A percentile compares a stretch with the other conserved stretches of the same genome.
Conservation (phyloP, 2,797 vertebrate genomes). For the Carduelis carduelis region DNA sequence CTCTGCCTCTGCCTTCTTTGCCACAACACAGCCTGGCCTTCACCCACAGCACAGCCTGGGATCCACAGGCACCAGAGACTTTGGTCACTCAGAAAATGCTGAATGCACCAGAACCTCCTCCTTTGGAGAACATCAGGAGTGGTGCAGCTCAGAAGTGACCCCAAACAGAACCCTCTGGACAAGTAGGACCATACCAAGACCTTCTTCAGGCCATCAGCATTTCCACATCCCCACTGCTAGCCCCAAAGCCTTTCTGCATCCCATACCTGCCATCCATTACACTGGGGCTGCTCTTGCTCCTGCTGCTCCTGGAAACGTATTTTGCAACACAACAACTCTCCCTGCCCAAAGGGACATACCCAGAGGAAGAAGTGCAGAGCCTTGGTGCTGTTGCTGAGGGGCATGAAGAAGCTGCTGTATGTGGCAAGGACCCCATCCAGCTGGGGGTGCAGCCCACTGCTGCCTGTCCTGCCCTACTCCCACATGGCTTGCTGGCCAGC, state of each 20-base stretch:
- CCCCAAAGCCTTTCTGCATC: background rate
- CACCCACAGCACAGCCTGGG: background rate
- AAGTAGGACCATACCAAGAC: background rate
- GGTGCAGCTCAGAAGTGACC: background rate
- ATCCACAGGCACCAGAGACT: background rate
- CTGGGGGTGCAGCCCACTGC: background rate
- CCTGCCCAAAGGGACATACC: conserved; percentile 54
- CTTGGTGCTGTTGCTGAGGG: conserved; percentile 81
- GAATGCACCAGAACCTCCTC: background rate
- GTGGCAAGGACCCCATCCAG: conserved; percentile 75
- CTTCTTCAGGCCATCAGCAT: background rate
- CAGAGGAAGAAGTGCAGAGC: conserved; percentile 82
- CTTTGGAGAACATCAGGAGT: background rate
- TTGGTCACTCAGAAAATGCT: background rate
- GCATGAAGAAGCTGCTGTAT: conserved; percentile 82
- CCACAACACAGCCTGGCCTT: background rate
- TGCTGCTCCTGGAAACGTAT: background rate
- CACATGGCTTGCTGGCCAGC: conserved; percentile 75
- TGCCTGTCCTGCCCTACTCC: conserved; percentile 42
- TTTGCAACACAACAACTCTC: background rate
- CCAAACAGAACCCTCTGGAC: background rate
- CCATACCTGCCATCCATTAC: background rate
- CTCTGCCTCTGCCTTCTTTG: background rate
- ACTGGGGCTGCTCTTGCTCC: background rate
- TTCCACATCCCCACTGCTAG: background rate